Percentiles rank a stretch among this genome's conserved stretches.
phyloP scores from a whole-genome alignment of 2,888 invertebrate genomes.

The Parapristionchus giblindavisi region DNA sequence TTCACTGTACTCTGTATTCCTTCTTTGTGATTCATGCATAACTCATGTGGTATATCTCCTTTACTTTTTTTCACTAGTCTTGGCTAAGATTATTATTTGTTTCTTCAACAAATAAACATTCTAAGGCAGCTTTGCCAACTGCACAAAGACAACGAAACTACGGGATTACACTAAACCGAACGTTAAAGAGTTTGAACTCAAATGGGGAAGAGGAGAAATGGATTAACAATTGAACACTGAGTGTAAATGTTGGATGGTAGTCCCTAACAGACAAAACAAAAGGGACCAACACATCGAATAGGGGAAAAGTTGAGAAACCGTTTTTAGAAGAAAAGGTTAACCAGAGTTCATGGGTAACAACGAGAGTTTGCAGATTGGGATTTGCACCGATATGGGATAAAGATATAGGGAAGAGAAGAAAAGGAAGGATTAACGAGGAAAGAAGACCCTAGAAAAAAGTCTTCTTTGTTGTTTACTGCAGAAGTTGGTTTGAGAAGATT shows the following conservation, averaged over 20 bases:
- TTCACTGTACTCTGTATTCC: not conserved
- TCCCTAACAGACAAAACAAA: too few species aligned
- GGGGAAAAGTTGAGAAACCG: not conserved
- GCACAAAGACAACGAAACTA: too few species aligned
- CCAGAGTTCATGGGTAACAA: not conserved
- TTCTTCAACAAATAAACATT: slow-evolving; percentile 3
- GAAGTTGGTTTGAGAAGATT: not conserved
- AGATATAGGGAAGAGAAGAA: slow-evolving; percentile 8
- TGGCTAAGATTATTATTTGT: not conserved
- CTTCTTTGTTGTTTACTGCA: not conserved
- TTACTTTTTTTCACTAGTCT: not conserved
- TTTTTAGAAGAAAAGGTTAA: slow-evolving; percentile 25
- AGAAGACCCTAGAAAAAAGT: slow-evolving; percentile 6
- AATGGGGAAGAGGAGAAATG: slow-evolving; percentile 6
- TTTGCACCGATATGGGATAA: not conserved
- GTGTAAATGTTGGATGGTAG: slow-evolving; percentile 17
- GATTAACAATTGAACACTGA: not conserved
- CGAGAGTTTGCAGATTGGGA: not conserved
- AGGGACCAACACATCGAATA: slow-evolving; percentile 25
- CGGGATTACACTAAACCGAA: too few species aligned
- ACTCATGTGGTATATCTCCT: not conserved
- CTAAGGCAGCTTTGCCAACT: not conserved
- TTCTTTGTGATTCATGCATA: not conserved
- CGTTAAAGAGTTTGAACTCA: not conserved
- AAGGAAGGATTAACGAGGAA: not conserved